Base-by-base conservation (phyloP, 2,888 invertebrate genomes). In the Beris morrisii region DNA sequence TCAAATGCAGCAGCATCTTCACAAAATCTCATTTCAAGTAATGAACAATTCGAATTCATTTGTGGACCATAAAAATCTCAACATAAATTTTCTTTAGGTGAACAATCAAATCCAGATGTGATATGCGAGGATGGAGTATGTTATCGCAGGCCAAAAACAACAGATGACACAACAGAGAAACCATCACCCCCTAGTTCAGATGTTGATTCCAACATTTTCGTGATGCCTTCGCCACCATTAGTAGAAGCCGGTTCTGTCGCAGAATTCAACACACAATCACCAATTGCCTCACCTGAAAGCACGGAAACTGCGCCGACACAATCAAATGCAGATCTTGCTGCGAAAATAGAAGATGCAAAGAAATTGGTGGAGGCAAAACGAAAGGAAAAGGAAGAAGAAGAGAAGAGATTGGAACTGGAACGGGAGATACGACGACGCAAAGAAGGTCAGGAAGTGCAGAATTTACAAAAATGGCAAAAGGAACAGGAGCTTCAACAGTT, bases 401-500 rank as follows among this genome's bases (percentile, higher is more conserved):
- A 91, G 70, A 86, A 86, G 72, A 86, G 88, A 83, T 88, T 87
- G 78, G 73, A 82, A 75, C 72, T 79, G 75, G 79, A 87, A 78
- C 72, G 74, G 56, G 92, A 95, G 79, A 73, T 89, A 1, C 89
- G 91, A 69, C 85, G 94, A 1, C 85, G 94, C 5, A 84, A 87
- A 70, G 79, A 87, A 30, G 93, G 92, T 0, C 88, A 89, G 73
- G 89, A 89, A 4, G 82, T 91, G 0, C 88, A 88, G 30, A 88
- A 88, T 74, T 77, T 91, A 66, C 88, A 89, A 75, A 82, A 85
- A 66, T 87, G 86, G 84, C 91, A 92, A 73, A 87, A 90, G 7
- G 92, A 94, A 4, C 85, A 88, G 71, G 91, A 92, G 74, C 74
- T 89, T 65, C 87, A 89, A 75, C 86, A 90, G 74, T 77, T 89